phyloP scores from a whole-genome alignment of 2,113 vertebrate genomes.

The Mystacornis crossleyi region DNA sequence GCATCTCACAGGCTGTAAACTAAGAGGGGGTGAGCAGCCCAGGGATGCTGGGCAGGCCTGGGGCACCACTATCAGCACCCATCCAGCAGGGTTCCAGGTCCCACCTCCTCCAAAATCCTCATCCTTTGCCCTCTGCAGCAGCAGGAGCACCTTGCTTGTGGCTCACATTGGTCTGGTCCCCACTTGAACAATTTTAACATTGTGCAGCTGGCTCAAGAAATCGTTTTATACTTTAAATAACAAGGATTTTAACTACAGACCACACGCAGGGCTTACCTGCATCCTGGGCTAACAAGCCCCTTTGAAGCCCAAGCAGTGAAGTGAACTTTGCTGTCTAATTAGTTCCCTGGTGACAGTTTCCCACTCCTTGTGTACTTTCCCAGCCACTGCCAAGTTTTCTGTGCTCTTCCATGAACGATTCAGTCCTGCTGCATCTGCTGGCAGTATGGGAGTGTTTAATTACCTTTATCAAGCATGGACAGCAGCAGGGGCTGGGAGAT shows the following conservation, averaged over 20 bases:
- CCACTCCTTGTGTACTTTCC: neutral
- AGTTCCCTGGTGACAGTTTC: neutral
- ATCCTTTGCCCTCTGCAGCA: neutral
- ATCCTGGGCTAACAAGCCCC: neutral
- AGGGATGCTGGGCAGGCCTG: neutral
- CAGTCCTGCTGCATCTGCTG: neutral
- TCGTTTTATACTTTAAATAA: neutral
- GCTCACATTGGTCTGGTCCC: neutral
- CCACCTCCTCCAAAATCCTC: neutral
- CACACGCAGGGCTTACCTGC: neutral
- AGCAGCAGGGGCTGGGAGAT: neutral
- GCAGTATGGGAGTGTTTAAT: neutral
- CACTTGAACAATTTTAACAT: neutral
- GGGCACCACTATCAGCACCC: neutral
- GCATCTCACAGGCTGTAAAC: neutral
- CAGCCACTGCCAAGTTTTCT: neutral
- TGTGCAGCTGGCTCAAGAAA: neutral
- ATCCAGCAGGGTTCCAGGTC: rapidly evolving
- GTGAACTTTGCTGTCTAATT: neutral
- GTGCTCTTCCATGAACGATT: neutral
- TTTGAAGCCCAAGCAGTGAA: neutral
- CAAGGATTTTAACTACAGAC: neutral
- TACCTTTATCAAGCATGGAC: neutral
- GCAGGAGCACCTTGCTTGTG: rapidly evolving
- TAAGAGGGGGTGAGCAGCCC: neutral